Percentiles rank a stretch among this genome's conserved stretches.
These are phyloP conservation scores for Harpalus rubripes DNA, from an alignment of 2,888 invertebrate species.

Conservation along the genomic window DNA sequence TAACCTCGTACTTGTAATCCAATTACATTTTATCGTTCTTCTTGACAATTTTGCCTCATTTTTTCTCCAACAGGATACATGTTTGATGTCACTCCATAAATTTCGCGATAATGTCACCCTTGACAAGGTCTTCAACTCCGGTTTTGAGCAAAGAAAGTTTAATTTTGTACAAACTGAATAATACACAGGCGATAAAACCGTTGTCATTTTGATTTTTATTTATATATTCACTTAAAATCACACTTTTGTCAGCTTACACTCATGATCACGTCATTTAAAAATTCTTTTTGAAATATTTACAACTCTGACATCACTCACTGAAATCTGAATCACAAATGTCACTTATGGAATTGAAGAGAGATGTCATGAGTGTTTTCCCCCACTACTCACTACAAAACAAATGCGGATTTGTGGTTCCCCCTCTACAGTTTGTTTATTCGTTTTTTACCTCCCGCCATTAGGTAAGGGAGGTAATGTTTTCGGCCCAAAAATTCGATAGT, in stretches of 20 bases:
- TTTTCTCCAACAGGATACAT: slow-evolving; percentile 29
- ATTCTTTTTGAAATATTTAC: slow-evolving; percentile 34
- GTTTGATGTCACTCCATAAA: slow-evolving; percentile 12
- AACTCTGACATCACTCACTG: slow-evolving; percentile 35
- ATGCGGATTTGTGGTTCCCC: slow-evolving; percentile 26
- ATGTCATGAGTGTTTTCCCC: slow-evolving; percentile 53
- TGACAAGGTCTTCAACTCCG: slow-evolving; percentile 32
- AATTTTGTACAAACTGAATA: slow-evolving; percentile 60
- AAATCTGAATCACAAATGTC: slow-evolving; percentile 23
- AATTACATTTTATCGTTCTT: slow-evolving; percentile 32
- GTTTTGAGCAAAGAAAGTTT: slow-evolving; percentile 45
- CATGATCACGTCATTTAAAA: slow-evolving; percentile 25
- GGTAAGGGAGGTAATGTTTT: too few species aligned
- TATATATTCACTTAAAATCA: slow-evolving; percentile 30
- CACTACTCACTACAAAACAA: slow-evolving; percentile 45
- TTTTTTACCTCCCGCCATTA: slow-evolving; percentile 26
- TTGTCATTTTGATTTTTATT: slow-evolving; percentile 69
- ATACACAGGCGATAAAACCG: slow-evolving; percentile 61
- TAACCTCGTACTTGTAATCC: slow-evolving; percentile 69
- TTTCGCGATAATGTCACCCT: slow-evolving; percentile 19
- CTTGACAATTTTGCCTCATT: slow-evolving; percentile 17
- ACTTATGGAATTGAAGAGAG: slow-evolving; percentile 39
- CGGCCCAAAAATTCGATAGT: too few species aligned
- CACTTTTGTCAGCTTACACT: slow-evolving; percentile 61
- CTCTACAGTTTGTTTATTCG: slow-evolving; percentile 3